Conservation (phyloP, 1,140 invertebrate species). For the Chrysopa pallens region DNA sequence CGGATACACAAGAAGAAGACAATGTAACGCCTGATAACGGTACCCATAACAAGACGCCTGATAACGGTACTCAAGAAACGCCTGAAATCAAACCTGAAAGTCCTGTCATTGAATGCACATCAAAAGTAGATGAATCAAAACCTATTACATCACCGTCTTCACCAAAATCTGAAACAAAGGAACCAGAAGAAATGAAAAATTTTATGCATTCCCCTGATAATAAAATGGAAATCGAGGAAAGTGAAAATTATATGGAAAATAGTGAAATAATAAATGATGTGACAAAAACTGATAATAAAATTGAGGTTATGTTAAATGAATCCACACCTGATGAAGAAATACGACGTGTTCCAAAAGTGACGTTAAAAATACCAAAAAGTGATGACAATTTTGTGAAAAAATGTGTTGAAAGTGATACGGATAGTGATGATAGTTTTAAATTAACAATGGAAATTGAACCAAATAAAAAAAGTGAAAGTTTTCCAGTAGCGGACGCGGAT, state of each 20-base stretch:
- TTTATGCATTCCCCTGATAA: not conserved
- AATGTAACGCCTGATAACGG: conserved; percentile 4
- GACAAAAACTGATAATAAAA: conserved; percentile 6
- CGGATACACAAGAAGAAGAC: not conserved
- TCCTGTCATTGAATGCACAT: too few relatives aligned
- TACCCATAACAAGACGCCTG: too few relatives aligned
- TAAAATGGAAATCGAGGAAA: conserved; percentile 2
- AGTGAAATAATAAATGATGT: conserved; percentile 5
- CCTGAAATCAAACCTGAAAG: too few relatives aligned
- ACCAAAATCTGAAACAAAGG: not conserved
- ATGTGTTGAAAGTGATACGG: conserved; percentile 15
- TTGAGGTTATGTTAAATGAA: conserved; percentile 5
- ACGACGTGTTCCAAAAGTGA: conserved; percentile 29
- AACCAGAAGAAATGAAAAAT: not conserved
- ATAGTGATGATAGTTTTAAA: conserved; percentile 38
- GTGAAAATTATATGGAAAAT: conserved; percentile 7
- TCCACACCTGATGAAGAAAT: conserved; percentile 9
- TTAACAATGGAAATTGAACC: conserved; percentile 22
- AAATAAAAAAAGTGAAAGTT: conserved; percentile 12
- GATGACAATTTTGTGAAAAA: conserved; percentile 9
- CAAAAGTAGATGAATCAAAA: not conserved
- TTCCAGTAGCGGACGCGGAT: conserved; percentile 36
- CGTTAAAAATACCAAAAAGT: conserved; percentile 26
- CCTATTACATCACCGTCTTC: too few relatives aligned
- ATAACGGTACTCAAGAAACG: conserved; percentile 1